phyloP scores from a whole-genome alignment of 35 echinoderm and acorn worm genomes.

The Hemicentrotus pulcherrimus region DNA sequence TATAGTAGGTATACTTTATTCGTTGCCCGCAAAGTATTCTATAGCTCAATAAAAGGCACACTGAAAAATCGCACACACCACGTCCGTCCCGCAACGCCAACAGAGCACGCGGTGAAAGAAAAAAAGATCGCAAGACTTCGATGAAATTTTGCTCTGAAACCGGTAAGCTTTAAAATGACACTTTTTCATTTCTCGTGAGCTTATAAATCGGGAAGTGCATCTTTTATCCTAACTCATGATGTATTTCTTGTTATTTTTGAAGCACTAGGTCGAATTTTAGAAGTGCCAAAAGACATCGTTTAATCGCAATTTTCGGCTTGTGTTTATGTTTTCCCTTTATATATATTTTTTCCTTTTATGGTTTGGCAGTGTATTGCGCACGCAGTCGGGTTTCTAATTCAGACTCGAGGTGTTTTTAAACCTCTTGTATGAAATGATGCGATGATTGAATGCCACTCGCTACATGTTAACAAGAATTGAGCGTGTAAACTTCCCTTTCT shows the following conservation, averaged over 20 bases:
- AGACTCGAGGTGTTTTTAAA: background rate
- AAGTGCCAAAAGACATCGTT: background rate
- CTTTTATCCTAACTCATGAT: background rate
- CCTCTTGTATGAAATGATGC: background rate
- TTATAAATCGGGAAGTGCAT: background rate
- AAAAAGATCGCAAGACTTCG: slow-evolving; percentile 17
- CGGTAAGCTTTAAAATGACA: background rate
- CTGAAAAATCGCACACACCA: slow-evolving; percentile 8
- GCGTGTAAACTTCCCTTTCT: background rate
- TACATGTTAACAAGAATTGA: background rate
- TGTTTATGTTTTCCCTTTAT: slow-evolving; percentile 13
- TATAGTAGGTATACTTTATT: background rate
- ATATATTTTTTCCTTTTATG: background rate
- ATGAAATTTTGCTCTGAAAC: background rate
- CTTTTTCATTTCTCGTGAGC: background rate
- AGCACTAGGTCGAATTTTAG: background rate
- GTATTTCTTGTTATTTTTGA: slow-evolving; percentile 20
- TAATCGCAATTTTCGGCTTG: background rate
- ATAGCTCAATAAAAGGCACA: slow-evolving; percentile 8
- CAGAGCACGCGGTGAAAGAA: slow-evolving; percentile 15
- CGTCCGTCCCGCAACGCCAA: background rate
- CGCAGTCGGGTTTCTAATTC: background rate
- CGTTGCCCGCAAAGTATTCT: background rate
- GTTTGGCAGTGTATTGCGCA: background rate
- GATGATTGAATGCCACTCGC: background rate